Evolutionary conservation across 1,140 invertebrate genomes (phyloP), one percentile per base, ranked within the genome.

Genomic region (Aphis gossypii): DNA sequence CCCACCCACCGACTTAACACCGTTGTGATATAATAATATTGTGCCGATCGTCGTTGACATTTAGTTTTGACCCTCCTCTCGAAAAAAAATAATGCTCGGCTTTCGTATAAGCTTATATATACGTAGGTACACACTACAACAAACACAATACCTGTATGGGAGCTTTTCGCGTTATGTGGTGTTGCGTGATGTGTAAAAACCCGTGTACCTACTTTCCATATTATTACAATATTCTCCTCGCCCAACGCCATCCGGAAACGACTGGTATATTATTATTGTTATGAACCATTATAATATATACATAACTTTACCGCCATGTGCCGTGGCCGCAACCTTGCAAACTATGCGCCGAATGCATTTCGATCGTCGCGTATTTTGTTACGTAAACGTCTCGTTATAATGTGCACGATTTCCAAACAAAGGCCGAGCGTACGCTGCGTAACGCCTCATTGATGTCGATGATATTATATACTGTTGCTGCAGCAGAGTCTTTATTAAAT

Each of bases 241-340:
- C 84, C 84, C 84, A 86, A 25, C 41, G 84, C 23, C 2, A 46
- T 86, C 84, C 84, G 41, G 84, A 86, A 86, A 86, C 84, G 41
- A 68, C 84, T 46, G 25, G 82, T 20, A 83, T 83, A 83, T 83
- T 38, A 38, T 30, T 68, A 68, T 68, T 68, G 30, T 68, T 68
- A 30, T 14, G 60, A n/a, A 68, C 60, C 25, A 68, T 68, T 68
- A 68, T 68, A 14, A 68, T n/a, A 68, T 51, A 51, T 18, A 51
- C 48, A 51, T 14, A 68, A n/a, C 60, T 60, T 11, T 68, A 30
- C 21, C 76, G 35, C 38, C 82, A 9, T 83, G n/a, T 82, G 41
- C 82, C 11, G 8, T 51, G 48, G 48, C 20, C 35, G n/a, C 35
- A 46, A 46, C 84, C 84, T 86, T 86, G 84, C 84, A 86, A 87